phyloP scores from a whole-genome alignment of 2,888 invertebrate genomes.

The Drosophila conformis region DNA sequence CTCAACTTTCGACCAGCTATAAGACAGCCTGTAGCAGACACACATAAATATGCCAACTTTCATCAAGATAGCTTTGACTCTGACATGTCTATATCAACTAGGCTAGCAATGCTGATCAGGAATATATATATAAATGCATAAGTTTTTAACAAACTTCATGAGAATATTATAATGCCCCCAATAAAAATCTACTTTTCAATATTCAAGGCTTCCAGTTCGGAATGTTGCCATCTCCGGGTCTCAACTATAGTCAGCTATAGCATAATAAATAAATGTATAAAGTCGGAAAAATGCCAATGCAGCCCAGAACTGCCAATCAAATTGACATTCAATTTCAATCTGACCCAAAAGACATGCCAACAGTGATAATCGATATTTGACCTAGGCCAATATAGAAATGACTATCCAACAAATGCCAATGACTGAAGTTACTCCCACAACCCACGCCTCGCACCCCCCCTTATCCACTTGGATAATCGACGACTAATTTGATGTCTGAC shows the following conservation, averaged over 20 bases:
- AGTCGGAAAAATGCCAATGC: constrained; percentile 28
- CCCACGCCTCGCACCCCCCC: background rate
- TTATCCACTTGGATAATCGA: constrained; percentile 61
- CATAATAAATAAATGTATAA: constrained; percentile 17
- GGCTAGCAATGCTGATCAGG: background rate
- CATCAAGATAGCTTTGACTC: background rate
- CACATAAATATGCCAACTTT: background rate
- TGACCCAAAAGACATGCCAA: constrained; percentile 60
- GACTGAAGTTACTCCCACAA: background rate
- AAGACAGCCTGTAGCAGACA: background rate
- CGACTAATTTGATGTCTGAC: constrained; percentile 75
- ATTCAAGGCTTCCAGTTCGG: background rate
- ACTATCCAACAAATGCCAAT: constrained; percentile 41
- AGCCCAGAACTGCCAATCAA: constrained; percentile 70
- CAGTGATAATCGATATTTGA: constrained; percentile 78
- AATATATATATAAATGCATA: background rate
- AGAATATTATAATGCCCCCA: background rate
- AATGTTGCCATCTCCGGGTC: background rate
- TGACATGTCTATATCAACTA: background rate
- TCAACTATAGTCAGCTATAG: background rate
- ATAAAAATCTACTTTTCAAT: background rate
- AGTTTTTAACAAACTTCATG: too few species aligned
- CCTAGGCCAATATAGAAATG: constrained; percentile 76
- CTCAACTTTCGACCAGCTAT: background rate
- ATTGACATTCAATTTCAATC: constrained; percentile 76